Evolutionary conservation across 2,113 vertebrate species (phyloP).

Genomic region (Notothenia rossii): DNA sequence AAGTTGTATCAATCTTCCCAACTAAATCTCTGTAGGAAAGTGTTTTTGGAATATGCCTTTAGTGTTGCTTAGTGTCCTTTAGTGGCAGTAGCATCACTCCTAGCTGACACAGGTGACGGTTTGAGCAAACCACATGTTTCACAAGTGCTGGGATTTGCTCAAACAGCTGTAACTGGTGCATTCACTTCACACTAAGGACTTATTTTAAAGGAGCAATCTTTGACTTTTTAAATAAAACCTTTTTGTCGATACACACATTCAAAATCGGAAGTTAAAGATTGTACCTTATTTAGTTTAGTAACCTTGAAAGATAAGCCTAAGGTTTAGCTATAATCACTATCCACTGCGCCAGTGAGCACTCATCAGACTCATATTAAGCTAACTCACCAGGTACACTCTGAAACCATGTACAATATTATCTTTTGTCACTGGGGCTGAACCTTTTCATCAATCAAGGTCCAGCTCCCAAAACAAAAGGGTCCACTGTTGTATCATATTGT

Average conservation of each 20-base stretch:
- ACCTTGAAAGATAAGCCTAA: not conserved
- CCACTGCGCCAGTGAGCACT: conserved; percentile 1
- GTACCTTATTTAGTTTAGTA: not conserved
- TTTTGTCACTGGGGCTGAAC: conserved; percentile 32
- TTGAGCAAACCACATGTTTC: conserved; percentile 11
- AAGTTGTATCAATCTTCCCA: conserved; percentile 6
- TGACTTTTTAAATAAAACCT: not conserved
- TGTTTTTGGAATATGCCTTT: not conserved
- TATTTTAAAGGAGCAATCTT: conserved; percentile 40
- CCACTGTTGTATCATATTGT: conserved; percentile 29
- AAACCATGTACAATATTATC: conserved; percentile 27
- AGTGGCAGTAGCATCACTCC: not conserved
- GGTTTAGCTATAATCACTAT: not conserved
- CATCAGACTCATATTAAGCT: not conserved
- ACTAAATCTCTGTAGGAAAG: not conserved
- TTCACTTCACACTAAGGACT: conserved; percentile 15
- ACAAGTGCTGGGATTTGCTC: conserved; percentile 6
- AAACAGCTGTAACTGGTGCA: not conserved
- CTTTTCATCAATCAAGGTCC: conserved; percentile 15
- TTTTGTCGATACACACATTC: not conserved
- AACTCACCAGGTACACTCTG: conserved; percentile 30
- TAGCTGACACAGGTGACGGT: not conserved
- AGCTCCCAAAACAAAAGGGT: conserved; percentile 31
- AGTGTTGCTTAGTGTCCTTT: not conserved
- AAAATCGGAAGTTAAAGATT: conserved; percentile 33